Percentiles rank a stretch among this genome's conserved stretches.
Evolutionary conservation across 2,113 vertebrate species (phyloP).

Genomic region (Carettochelys insculpta): DNA sequence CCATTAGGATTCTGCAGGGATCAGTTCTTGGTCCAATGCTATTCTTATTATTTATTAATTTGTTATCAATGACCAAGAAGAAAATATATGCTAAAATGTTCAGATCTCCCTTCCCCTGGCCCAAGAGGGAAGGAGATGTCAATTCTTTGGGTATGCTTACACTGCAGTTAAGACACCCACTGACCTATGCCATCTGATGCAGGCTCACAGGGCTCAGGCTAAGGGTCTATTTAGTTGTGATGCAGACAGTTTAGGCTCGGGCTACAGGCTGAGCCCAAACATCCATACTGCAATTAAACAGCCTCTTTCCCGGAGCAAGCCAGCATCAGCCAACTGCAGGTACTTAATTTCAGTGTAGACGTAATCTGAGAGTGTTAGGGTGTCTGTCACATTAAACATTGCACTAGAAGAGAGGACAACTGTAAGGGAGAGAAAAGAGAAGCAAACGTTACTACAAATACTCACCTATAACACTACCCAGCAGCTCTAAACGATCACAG

Average conservation of each 20-base stretch:
- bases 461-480: constrained; percentile 88
- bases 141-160: not conserved
- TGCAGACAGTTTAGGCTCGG: not conserved
- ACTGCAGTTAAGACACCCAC: not conserved
- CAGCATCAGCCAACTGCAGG: not conserved
- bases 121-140: not conserved
- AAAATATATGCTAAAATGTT: not conserved
- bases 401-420: not conserved
- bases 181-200: not conserved
- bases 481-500: constrained; percentile 90
- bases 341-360: not conserved
- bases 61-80: not conserved
- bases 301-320: not conserved
- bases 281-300: not conserved
- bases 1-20: not conserved
- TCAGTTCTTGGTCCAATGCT: not conserved
- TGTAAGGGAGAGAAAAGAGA: not conserved
- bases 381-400: not conserved
- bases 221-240: not conserved
- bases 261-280: not conserved
- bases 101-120: not conserved
- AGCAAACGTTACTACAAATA: not conserved
- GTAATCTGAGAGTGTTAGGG: not conserved
- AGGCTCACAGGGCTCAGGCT: not conserved
- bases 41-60: not conserved